Conservation (phyloP, 1,140 invertebrate genomes). For the Drosophila nasuta region DNA sequence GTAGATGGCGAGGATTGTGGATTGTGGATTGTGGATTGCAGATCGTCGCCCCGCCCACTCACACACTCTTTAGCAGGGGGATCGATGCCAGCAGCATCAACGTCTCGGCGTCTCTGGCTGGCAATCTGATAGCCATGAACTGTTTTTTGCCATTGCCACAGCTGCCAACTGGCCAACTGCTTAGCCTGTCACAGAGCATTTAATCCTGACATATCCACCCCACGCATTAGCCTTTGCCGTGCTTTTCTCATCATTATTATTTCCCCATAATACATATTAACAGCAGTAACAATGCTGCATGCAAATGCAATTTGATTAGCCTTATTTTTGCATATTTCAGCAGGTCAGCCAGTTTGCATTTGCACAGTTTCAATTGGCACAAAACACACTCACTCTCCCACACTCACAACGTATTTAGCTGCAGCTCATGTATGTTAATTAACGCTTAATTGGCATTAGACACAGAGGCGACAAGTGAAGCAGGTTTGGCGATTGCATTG, state of each 20-base stretch:
- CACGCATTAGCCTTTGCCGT: slow-evolving; percentile 8
- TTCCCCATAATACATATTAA: not conserved
- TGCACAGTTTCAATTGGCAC: slow-evolving; percentile 44
- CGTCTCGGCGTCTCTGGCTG: not conserved
- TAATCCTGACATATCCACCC: slow-evolving; percentile 36
- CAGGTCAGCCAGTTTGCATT: slow-evolving; percentile 39
- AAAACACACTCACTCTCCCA: not conserved
- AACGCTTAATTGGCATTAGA: slow-evolving; percentile 61
- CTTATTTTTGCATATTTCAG: slow-evolving; percentile 19
- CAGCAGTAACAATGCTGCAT: not conserved
- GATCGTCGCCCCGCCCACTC: slow-evolving; percentile 21
- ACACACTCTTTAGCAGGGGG: slow-evolving; percentile 33
- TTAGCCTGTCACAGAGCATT: slow-evolving; percentile 26
- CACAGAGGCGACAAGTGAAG: slow-evolving; percentile 50
- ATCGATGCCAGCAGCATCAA: slow-evolving; percentile 14
- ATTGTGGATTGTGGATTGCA: not conserved
- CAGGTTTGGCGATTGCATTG: slow-evolving; percentile 29
- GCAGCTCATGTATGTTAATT: slow-evolving; percentile 54
- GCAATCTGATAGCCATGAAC: slow-evolving; percentile 48
- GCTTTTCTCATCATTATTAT: slow-evolving; percentile 4
- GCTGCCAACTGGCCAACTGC: slow-evolving; percentile 38
- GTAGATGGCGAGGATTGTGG: too few relatives aligned
- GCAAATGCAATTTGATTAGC: slow-evolving; percentile 1
- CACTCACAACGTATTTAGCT: slow-evolving; percentile 2
- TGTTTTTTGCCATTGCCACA: slow-evolving; percentile 3